phyloP scores from a whole-genome alignment of 2,797 vertebrate genomes.

The Trichosurus vulpecula region DNA sequence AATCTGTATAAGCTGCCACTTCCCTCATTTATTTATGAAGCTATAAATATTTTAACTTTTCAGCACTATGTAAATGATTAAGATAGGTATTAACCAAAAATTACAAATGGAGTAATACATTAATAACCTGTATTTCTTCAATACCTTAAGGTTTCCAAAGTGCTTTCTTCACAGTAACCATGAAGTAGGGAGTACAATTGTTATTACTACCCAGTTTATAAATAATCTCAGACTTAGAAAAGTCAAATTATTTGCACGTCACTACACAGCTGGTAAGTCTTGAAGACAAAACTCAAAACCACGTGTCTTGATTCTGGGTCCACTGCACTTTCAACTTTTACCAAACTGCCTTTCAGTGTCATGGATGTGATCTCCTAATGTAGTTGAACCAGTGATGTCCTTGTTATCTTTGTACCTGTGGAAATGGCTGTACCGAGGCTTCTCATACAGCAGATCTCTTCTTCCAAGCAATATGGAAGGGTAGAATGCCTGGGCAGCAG shows the following conservation, averaged over 20 bases:
- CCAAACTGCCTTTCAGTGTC: neutral
- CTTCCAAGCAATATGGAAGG: neutral
- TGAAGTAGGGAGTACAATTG: neutral
- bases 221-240: neutral
- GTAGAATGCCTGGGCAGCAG: neutral
- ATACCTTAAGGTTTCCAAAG: neutral
- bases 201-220: neutral
- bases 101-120: neutral
- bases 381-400: neutral
- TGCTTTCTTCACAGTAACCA: neutral
- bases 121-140: neutral
- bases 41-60: neutral
- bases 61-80: neutral
- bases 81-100: neutral
- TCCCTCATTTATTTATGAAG: neutral
- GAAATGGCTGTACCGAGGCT: neutral
- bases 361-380: neutral
- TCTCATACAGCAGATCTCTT: neutral
- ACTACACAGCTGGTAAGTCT: neutral
- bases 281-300: neutral
- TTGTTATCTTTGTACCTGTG: neutral
- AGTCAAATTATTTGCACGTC: neutral
- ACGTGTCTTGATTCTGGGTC: neutral
- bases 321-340: neutral
- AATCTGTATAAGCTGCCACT: neutral